Evolutionary conservation across 2,113 vertebrate genomes (phyloP).

Genomic region (Naja naja): DNA sequence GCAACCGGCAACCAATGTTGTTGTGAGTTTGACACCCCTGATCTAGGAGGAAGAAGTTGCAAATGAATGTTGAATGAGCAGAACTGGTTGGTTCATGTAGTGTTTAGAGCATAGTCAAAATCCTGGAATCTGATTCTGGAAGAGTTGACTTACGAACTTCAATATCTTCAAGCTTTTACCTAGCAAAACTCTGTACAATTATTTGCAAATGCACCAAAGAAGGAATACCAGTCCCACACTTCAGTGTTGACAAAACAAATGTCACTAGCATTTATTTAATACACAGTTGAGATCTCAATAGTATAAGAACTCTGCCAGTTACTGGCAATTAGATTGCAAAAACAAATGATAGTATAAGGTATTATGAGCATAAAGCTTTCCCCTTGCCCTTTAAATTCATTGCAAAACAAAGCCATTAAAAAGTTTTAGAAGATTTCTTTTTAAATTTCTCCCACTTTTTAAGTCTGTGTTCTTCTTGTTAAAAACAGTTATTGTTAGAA

Average conservation of each 20-base stretch:
- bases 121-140: neutral
- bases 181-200: neutral
- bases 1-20: no score
- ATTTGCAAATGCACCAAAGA: neutral
- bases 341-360: constrained; percentile 14
- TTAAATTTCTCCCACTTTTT: neutral
- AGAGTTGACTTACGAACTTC: neutral
- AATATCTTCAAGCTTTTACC: neutral
- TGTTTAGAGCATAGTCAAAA: neutral
- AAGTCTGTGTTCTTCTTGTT: neutral
- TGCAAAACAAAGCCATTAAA: constrained; percentile 23
- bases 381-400: constrained; percentile 6
- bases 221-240: neutral
- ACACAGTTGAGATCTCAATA: constrained; percentile 1
- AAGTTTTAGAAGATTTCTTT: constrained; percentile 5
- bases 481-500: constrained; percentile 11
- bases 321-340: constrained; percentile 15
- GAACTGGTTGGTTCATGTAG: neutral
- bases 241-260: constrained; percentile 11
- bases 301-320: neutral
- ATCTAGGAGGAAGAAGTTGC: neutral
- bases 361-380: constrained; percentile 6
- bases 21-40: no score
- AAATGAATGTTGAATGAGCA: neutral
- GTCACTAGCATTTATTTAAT: neutral